Conservation (phyloP, 2,888 invertebrate species). For the Diarsia mendica region DNA sequence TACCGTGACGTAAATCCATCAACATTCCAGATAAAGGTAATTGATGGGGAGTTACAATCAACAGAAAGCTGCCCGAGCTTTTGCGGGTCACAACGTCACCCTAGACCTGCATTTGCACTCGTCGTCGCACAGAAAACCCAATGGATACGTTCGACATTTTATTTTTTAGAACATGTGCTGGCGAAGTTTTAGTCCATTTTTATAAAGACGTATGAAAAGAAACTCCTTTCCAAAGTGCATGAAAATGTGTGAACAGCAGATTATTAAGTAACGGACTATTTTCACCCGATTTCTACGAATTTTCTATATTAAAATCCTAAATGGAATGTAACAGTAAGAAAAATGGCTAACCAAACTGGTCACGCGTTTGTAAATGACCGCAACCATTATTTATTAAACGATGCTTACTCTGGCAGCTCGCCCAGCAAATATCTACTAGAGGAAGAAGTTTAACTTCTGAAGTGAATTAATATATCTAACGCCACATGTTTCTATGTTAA, state of each 20-base stretch:
- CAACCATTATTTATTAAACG: constrained; percentile 31
- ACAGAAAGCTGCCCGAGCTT: constrained; percentile 86
- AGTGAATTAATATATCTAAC: constrained; percentile 35
- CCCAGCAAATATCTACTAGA: constrained; percentile 35
- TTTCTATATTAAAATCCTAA: background rate
- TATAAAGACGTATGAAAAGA: background rate
- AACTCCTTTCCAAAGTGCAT: background rate
- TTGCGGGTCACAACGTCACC: constrained; percentile 73
- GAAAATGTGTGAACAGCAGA: background rate
- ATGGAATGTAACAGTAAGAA: constrained; percentile 17
- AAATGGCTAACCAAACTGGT: constrained; percentile 26
- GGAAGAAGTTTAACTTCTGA: constrained; percentile 17
- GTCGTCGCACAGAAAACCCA: constrained; percentile 21
- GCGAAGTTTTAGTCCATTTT: background rate
- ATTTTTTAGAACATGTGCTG: background rate
- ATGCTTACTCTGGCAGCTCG: constrained; percentile 42
- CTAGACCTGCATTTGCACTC: constrained; percentile 33
- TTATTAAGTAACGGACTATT: background rate
- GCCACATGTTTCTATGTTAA: constrained; percentile 7
- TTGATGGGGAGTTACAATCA: constrained; percentile 77
- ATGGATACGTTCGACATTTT: constrained; percentile 15
- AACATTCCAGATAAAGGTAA: background rate
- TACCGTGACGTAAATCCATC: background rate
- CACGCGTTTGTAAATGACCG: constrained; percentile 39
- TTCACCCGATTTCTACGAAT: background rate